Evolutionary conservation across 1,140 invertebrate species (phyloP).

Genomic region (Scaptomyza graminum): DNA sequence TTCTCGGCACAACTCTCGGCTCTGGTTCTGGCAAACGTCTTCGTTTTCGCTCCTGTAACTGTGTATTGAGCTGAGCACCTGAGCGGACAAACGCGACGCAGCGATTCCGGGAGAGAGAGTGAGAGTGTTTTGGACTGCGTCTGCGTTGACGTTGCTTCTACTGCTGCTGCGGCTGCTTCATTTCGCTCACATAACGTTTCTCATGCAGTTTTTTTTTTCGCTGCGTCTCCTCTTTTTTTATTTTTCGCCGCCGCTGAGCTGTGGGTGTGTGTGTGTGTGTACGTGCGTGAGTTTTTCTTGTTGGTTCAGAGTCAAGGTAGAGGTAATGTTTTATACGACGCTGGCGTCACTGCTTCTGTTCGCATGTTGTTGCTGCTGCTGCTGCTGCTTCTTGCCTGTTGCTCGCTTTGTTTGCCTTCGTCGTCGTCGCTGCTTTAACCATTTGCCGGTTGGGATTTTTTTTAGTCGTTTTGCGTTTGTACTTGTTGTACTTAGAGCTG

Average conservation of each 20-base stretch:
- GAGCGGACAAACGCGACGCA: conserved; percentile 20
- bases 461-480: conserved; percentile 50
- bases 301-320: conserved; percentile 83
- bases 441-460: conserved; percentile 77
- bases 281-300: conserved; percentile 43
- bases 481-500: conserved; percentile 76
- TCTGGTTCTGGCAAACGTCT: conserved; percentile 5
- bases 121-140: conserved; percentile 73
- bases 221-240: conserved; percentile 14
- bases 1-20: neutral
- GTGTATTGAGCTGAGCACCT: conserved; percentile 39
- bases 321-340: conserved; percentile 65
- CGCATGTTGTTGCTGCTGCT: conserved; percentile 9
- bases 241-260: conserved; percentile 22
- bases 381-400: conserved; percentile 50
- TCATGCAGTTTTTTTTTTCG: conserved; percentile 75
- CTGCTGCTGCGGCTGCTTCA: conserved; percentile 55
- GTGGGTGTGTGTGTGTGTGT: conserved; percentile 23
- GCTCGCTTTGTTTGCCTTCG: conserved; percentile 34
- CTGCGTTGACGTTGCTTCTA: conserved; percentile 32
- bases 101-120: conserved; percentile 62
- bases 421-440: conserved; percentile 49
- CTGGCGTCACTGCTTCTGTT: conserved; percentile 10
- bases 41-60: conserved; percentile 28
- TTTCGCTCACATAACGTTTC: conserved; percentile 80